Conservation (phyloP, 2,113 vertebrate genomes). For the Ammodramus savannarum region DNA sequence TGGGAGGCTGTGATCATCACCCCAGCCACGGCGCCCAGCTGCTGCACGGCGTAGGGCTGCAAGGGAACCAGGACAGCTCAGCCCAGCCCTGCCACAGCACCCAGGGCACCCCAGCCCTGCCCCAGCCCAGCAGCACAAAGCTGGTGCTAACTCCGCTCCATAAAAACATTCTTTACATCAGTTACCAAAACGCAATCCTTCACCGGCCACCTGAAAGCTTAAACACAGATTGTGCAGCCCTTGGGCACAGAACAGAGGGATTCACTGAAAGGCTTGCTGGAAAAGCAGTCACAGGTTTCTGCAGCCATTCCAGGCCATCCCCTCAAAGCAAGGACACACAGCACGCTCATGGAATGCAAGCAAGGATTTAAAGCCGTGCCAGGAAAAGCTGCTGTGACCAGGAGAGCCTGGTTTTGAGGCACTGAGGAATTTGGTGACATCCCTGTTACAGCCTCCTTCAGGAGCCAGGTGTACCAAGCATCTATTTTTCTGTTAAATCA, state of each 20-base stretch:
- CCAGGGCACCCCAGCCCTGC: not conserved
- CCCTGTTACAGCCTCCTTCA: not conserved
- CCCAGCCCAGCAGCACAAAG: accelerated
- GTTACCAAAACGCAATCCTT: accelerated
- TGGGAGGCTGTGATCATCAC: slow-evolving; percentile 97
- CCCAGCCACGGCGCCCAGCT: slow-evolving; percentile 85
- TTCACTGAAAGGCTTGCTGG: not conserved
- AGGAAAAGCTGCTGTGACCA: not conserved
- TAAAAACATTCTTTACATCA: no score
- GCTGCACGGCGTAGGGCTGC: slow-evolving; percentile 89
- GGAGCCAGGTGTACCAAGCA: not conserved
- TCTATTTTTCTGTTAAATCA: not conserved
- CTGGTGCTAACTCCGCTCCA: accelerated
- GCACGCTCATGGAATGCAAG: not conserved
- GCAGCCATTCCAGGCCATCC: not conserved
- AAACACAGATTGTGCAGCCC: not conserved
- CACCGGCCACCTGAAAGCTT: not conserved
- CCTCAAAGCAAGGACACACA: not conserved
- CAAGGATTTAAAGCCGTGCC: not conserved
- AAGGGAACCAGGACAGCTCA: not conserved
- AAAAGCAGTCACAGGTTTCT: not conserved
- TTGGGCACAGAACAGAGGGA: not conserved
- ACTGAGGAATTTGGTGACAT: not conserved
- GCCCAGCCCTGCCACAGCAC: not conserved
- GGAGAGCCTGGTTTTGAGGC: not conserved